Percentiles rank a stretch among this genome's conserved stretches.
Evolutionary conservation across 2,113 vertebrate species (phyloP).

Genomic region (Upupa epops): DNA sequence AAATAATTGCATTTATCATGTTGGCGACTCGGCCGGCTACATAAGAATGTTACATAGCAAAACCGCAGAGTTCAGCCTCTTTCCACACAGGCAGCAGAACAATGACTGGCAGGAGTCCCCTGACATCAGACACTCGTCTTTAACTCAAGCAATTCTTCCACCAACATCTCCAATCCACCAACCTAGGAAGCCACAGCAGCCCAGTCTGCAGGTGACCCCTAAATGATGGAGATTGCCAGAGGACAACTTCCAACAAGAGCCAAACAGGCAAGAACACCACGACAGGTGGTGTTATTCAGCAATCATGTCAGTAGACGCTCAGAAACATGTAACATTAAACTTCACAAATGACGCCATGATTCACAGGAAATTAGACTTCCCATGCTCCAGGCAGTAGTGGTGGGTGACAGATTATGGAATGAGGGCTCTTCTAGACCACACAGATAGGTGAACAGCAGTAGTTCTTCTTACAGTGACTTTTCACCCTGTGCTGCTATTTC

Average conservation of each 20-base stretch:
- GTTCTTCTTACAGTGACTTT: not conserved
- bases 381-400: not conserved
- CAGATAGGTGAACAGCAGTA: not conserved
- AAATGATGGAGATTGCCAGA: not conserved
- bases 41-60: slow-evolving; percentile 65
- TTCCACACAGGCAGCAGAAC: slow-evolving; percentile 63
- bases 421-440: not conserved
- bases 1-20: slow-evolving; percentile 66
- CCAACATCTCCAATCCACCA: not conserved
- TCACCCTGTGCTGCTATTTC: not conserved
- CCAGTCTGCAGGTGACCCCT: not conserved
- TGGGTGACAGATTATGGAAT: not conserved
- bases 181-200: not conserved
- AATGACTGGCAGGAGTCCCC: slow-evolving; percentile 64
- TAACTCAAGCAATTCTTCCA: slow-evolving; percentile 25
- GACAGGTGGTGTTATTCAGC: not conserved
- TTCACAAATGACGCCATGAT: not conserved
- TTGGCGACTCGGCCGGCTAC: slow-evolving; percentile 41
- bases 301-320: not conserved
- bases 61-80: slow-evolving; percentile 60
- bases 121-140: slow-evolving; percentile 32
- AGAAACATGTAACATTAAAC: not conserved
- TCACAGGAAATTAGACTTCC: slow-evolving; percentile 33
- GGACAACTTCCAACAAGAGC: not conserved
- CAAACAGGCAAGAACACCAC: not conserved